Evolutionary conservation across 2,113 vertebrate genomes (phyloP).

Genomic region (Coregonus clupeaformis): DNA sequence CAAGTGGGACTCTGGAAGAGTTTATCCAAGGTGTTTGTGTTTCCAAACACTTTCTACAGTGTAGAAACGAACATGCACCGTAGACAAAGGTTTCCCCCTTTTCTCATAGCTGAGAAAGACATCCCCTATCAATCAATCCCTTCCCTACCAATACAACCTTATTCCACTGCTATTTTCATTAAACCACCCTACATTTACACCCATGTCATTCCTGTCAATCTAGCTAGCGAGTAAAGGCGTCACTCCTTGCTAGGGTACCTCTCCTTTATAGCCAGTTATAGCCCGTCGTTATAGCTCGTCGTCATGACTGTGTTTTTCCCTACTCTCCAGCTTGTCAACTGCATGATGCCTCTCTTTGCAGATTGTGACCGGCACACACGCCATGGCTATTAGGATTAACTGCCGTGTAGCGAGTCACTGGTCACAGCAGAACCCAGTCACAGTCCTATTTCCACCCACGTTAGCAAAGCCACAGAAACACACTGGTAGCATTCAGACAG

Average conservation of each 20-base stretch:
- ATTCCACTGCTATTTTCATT: too few relatives aligned
- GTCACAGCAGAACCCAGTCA: conserved; percentile 12
- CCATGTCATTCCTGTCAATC: neutral
- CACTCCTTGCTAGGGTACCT: neutral
- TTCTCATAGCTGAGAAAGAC: neutral
- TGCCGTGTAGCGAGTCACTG: neutral
- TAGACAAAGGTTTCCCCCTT: neutral
- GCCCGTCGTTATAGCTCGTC: too few relatives aligned
- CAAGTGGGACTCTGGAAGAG: too few relatives aligned
- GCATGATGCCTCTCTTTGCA: conserved; percentile 26
- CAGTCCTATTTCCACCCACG: neutral
- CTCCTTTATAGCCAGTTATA: neutral
- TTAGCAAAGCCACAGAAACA: conserved; percentile 4
- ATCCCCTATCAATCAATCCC: neutral
- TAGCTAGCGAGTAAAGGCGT: neutral
- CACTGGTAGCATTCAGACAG: conserved; percentile 8
- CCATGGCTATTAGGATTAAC: conserved; percentile 3
- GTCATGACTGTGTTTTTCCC: neutral
- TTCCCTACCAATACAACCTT: too few relatives aligned
- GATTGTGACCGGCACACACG: conserved; percentile 22
- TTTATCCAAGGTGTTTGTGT: too few relatives aligned
- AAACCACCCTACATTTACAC: too few relatives aligned
- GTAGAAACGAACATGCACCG: neutral
- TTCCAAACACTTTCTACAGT: neutral
- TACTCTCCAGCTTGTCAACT: neutral